phyloP scores from a whole-genome alignment of 2,797 vertebrate species.

The Ciconia nigra region DNA sequence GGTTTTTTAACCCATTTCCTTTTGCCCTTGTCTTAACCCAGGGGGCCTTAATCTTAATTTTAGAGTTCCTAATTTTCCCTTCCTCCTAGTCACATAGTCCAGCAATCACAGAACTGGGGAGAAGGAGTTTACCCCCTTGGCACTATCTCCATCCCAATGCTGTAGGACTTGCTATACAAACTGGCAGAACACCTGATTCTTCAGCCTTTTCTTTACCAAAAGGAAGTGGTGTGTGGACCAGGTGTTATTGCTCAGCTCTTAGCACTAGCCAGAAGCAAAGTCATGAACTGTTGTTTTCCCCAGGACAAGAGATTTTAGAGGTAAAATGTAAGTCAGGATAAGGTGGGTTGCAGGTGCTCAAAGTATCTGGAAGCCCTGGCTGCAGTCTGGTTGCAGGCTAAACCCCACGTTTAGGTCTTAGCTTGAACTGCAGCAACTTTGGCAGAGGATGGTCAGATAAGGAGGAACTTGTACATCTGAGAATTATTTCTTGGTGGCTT shows the following conservation, averaged over 20 bases:
- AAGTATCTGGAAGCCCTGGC: not conserved
- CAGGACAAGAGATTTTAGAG: not conserved
- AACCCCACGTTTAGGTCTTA: accelerated
- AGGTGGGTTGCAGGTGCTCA: not conserved
- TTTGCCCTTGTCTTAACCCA: not conserved
- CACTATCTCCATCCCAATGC: not conserved
- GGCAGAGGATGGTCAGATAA: not conserved
- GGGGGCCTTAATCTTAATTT: not conserved
- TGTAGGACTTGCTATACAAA: not conserved
- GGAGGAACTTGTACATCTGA: not conserved
- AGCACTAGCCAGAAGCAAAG: not conserved
- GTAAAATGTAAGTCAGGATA: not conserved
- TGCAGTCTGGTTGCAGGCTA: not conserved
- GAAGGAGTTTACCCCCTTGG: not conserved
- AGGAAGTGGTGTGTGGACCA: not conserved
- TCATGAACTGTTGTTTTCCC: not conserved
- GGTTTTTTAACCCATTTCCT: not conserved
- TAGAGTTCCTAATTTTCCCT: not conserved
- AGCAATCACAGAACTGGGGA: not conserved
- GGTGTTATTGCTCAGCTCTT: not conserved
- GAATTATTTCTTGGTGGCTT: not conserved
- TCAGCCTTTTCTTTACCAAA: not conserved
- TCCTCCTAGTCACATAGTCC: not conserved
- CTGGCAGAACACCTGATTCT: not conserved
- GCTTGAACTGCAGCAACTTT: not conserved